Conservation (phyloP, 2,888 invertebrate species). For the Priocnemis perturbator region DNA sequence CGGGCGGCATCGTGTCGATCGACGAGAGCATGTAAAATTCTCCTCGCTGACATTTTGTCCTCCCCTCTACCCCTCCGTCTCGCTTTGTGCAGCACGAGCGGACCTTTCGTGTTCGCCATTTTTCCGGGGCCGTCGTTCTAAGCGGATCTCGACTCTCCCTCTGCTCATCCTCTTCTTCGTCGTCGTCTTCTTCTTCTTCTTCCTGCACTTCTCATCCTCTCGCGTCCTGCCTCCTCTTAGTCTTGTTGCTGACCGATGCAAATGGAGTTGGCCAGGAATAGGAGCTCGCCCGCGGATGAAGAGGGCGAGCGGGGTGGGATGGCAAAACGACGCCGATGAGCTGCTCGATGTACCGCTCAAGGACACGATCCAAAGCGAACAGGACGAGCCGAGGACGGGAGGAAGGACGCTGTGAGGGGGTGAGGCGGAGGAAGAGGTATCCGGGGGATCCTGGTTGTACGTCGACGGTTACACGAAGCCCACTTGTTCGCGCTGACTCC, state of each 20-base stretch:
- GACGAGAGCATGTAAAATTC: slow-evolving; percentile 36
- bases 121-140: slow-evolving; percentile 39
- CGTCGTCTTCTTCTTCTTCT: slow-evolving; percentile 8
- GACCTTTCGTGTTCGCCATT: slow-evolving; percentile 52
- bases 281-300: slow-evolving; percentile 31
- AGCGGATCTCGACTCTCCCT: slow-evolving; percentile 44
- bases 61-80: slow-evolving; percentile 10
- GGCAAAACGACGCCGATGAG: slow-evolving; percentile 41
- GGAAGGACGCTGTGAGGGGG: slow-evolving; percentile 11
- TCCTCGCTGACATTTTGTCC: slow-evolving; percentile 47
- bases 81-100: slow-evolving; percentile 40
- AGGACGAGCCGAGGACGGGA: slow-evolving; percentile 59
- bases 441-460: slow-evolving; percentile 4
- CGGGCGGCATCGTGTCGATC: neutral
- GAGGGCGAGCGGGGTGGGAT: slow-evolving; percentile 26
- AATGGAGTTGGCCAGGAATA: slow-evolving; percentile 57
- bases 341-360: slow-evolving; percentile 57
- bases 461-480: slow-evolving; percentile 46
- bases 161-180: neutral
- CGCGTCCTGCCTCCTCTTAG: slow-evolving; percentile 7
- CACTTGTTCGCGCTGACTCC: slow-evolving; percentile 34
- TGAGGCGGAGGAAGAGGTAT: slow-evolving; percentile 12
- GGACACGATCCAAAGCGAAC: slow-evolving; percentile 63
- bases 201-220: neutral
- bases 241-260: slow-evolving; percentile 52